Conservation (phyloP, 2,797 vertebrate species). For the Cheirogaleus major region DNA sequence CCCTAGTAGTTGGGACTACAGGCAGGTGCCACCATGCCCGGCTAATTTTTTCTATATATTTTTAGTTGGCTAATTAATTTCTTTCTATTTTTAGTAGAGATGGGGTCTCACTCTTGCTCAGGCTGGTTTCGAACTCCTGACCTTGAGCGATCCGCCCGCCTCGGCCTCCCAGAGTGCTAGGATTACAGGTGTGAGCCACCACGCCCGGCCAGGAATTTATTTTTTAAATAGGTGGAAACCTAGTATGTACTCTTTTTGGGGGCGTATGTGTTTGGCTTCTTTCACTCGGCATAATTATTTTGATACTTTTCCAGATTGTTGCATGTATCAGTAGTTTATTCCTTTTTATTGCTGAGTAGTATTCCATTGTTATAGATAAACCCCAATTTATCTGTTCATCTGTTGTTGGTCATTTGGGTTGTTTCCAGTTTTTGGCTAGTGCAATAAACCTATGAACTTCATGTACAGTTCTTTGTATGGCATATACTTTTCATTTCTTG, state of each 20-base stretch:
- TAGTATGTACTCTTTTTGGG: background rate
- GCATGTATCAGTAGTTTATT: background rate
- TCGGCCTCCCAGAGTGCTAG: no score
- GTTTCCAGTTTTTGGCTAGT: conserved; percentile 25
- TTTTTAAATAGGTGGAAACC: conserved; percentile 1
- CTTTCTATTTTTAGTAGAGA: no score
- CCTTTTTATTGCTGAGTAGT: conserved; percentile 1
- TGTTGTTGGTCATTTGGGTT: background rate
- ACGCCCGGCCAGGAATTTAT: no score
- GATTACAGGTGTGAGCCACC: no score
- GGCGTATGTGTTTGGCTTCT: background rate
- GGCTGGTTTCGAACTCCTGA: no score
- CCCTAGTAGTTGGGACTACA: no score
- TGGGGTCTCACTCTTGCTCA: no score
- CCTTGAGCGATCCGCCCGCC: no score
- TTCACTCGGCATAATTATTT: conserved; percentile 18
- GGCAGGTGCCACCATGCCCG: no score
- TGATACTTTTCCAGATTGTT: background rate
- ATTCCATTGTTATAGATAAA: background rate
- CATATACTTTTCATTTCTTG: background rate
- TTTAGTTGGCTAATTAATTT: no score
- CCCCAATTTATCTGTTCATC: background rate
- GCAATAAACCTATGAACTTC: background rate
- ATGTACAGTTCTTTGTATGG: background rate
- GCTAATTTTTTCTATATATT: no score